These are phyloP conservation scores for Porites cylindrica DNA, from an alignment of 92 coral and sea anemone species.

Conservation along the genomic window DNA sequence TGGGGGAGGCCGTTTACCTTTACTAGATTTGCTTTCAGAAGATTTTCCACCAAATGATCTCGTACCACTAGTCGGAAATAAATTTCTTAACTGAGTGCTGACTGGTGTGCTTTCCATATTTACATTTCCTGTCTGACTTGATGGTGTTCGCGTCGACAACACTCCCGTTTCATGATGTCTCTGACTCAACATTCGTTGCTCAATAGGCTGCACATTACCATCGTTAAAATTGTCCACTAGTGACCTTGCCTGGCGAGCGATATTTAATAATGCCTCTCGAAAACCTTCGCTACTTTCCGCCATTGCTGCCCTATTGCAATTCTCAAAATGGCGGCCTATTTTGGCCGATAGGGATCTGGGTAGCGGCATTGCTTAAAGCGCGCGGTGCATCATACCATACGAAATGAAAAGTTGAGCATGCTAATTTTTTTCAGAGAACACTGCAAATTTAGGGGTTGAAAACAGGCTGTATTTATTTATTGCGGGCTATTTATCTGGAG, in stretches of 20 bases:
- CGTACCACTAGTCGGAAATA: constrained; percentile 60
- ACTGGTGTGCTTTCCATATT: constrained; percentile 42
- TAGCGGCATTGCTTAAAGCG: too few relatives aligned
- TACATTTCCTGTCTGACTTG: constrained; percentile 28
- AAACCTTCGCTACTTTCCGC: constrained; percentile 18
- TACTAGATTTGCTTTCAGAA: constrained; percentile 20
- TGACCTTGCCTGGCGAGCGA: constrained; percentile 62
- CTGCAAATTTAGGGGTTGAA: too few relatives aligned
- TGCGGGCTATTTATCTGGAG: too few relatives aligned
- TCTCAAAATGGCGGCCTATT: too few relatives aligned
- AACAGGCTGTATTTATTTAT: too few relatives aligned
- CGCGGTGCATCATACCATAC: too few relatives aligned
- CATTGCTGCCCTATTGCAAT: neutral
- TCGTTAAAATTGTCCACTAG: constrained; percentile 53
- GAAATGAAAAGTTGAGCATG: too few relatives aligned
- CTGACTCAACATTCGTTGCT: constrained; percentile 50
- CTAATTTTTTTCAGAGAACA: too few relatives aligned
- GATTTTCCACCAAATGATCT: constrained; percentile 43
- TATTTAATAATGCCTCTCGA: constrained; percentile 57
- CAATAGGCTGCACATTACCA: constrained; percentile 42
- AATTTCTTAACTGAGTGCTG: constrained; percentile 43
- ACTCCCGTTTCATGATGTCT: constrained; percentile 9
- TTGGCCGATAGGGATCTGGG: too few relatives aligned
- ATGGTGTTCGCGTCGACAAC: constrained; percentile 24
- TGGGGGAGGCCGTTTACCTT: constrained; percentile 53